phyloP scores from a whole-genome alignment of 2,888 invertebrate genomes.

The Erebia palarica region DNA sequence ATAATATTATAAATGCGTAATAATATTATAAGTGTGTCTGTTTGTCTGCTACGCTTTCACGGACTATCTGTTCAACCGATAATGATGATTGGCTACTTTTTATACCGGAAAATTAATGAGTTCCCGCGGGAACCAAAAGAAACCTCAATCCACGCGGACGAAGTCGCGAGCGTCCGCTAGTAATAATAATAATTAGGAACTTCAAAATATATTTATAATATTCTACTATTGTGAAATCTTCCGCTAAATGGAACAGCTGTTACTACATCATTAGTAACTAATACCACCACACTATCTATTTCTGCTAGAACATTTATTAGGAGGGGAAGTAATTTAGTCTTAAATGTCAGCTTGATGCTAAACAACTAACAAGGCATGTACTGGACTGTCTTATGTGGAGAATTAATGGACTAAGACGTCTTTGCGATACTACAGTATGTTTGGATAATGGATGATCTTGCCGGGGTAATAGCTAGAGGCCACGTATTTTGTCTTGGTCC shows the following conservation, averaged over 20 bases:
- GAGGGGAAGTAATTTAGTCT: constrained; percentile 14
- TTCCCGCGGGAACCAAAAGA: too few relatives aligned
- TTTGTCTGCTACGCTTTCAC: too few relatives aligned
- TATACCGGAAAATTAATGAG: too few relatives aligned
- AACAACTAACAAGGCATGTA: constrained; percentile 16
- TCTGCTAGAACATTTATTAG: constrained; percentile 13
- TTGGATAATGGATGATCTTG: constrained; percentile 16
- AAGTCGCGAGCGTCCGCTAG: too few relatives aligned
- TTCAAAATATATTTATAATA: too few relatives aligned
- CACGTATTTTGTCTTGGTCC: neutral
- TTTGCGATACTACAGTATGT: constrained; percentile 16
- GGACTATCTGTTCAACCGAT: too few relatives aligned
- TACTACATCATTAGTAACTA: neutral
- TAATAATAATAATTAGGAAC: too few relatives aligned
- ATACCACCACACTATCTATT: constrained; percentile 10
- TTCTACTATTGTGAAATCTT: neutral
- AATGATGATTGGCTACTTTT: too few relatives aligned
- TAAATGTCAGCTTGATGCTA: constrained; percentile 16
- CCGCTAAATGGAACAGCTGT: neutral
- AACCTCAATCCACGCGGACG: too few relatives aligned
- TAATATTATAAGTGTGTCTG: too few relatives aligned
- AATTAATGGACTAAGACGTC: constrained; percentile 14
- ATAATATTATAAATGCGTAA: too few relatives aligned
- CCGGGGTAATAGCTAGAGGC: neutral
- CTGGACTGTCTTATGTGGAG: constrained; percentile 18